phyloP scores from a whole-genome alignment of 1,140 invertebrate species.

The Daktulosphaira vitifoliae region DNA sequence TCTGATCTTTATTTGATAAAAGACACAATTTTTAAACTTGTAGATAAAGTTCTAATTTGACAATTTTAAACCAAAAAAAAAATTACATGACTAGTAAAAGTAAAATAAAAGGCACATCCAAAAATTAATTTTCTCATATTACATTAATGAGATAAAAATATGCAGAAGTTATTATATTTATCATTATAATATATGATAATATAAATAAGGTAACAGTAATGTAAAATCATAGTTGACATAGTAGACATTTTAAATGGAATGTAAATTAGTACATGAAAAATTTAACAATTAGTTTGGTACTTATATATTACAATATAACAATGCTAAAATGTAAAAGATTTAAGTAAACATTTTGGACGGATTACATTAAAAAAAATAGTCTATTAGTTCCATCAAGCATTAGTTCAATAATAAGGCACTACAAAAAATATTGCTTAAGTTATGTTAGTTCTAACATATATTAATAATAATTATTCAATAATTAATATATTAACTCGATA shows the following conservation, averaged over 20 bases:
- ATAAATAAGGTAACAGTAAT: background rate
- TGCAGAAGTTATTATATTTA: background rate
- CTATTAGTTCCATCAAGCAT: slow-evolving; percentile 18
- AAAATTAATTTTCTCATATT: background rate
- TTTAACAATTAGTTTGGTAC: slow-evolving; percentile 13
- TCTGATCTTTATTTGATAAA: no score
- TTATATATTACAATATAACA: slow-evolving; percentile 3
- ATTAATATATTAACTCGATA: no score
- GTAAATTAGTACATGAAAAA: no score
- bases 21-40: no score
- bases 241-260: background rate
- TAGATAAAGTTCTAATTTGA: no score
- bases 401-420: background rate
- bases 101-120: slow-evolving; percentile 17
- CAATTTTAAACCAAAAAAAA: no score
- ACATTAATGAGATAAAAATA: background rate
- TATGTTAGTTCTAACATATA: no score
- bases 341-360: slow-evolving; percentile 3
- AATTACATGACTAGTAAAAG: slow-evolving; percentile 21
- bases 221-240: slow-evolving; percentile 1
- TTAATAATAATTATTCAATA: no score
- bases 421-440: no score
- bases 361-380: slow-evolving; percentile 28
- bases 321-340: background rate
- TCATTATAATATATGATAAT: slow-evolving; percentile 9